Evolutionary conservation across 1,140 invertebrate genomes (phyloP).

Genomic region (Leptopilina boulardi): DNA sequence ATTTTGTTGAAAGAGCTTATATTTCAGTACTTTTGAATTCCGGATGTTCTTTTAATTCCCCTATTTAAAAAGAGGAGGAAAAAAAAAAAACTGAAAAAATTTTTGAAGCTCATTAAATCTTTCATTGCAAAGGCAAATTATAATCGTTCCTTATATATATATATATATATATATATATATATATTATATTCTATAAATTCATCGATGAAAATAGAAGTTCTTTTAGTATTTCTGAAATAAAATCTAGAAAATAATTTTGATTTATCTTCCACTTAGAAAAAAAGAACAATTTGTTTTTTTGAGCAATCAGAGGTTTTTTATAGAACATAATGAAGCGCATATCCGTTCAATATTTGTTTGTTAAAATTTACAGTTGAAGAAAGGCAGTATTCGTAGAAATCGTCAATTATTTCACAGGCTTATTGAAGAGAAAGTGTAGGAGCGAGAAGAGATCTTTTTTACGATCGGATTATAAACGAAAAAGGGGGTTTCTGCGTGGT

Average conservation of each 20-base stretch:
- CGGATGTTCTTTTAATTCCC: constrained; percentile 16
- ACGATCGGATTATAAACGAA: constrained; percentile 60
- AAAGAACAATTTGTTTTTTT: neutral
- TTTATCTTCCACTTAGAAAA: neutral
- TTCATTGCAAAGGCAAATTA: neutral
- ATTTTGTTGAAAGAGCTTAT: neutral
- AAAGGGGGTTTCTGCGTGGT: constrained; percentile 35
- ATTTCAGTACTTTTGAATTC: constrained; percentile 2
- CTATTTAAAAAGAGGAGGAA: neutral
- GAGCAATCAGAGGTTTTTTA: neutral
- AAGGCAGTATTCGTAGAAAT: constrained; percentile 45
- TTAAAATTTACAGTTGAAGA: neutral
- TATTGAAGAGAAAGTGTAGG: constrained; percentile 49
- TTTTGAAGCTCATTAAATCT: neutral
- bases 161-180: no score
- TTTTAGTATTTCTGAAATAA: no score
- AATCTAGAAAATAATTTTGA: neutral
- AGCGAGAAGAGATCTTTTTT: constrained; percentile 60
- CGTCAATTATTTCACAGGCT: constrained; percentile 50
- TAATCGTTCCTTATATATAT: neutral
- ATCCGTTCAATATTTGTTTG: constrained; percentile 2
- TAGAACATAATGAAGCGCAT: constrained; percentile 3
- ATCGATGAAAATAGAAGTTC: no score
- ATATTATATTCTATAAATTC: no score
- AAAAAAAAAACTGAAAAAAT: no score